Base-by-base conservation (phyloP, 2,888 invertebrate species). In the Drosophila siamana region DNA sequence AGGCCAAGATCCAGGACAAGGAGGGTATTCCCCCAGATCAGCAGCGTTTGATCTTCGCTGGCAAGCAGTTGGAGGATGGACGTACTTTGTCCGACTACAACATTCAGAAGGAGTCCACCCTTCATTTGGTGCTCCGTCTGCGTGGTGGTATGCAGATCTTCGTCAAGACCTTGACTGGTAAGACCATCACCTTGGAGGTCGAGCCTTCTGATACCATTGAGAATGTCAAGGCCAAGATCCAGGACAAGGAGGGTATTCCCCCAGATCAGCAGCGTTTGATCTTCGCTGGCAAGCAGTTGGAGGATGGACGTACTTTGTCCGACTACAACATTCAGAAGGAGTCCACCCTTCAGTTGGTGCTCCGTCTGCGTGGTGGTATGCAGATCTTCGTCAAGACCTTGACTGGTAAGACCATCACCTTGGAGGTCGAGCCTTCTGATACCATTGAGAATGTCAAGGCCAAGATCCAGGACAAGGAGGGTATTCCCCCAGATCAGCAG, bases 181-280 rank as follows among this genome's bases (percentile, higher is more conserved):
- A 72, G 43, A 69, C 69, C 69, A 69, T 69, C 62, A 72, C 62
- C 55, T 59, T 55, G 54, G 74, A 43, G 59, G 74, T 59, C 24
- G 72, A 67, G 43, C 74, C 41, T 0, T 72, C 72, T 0, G 72
- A 69, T 0, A 69, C 69, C 16, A 69, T 69, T 24, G 69, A 69
- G 50, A 69, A 69, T 11, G 69, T 69, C 9, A 69, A 72, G 22
- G 73, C 73, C 13, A 72, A 72, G 41, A 72, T 72, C 26, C 72
- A 72, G 26, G 69, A 69, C 50, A 72, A 72, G 57, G 72, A 72
- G 50, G 73, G 73, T 0, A 72, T 72, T 56, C 71, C 71, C 11
- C 71, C 71, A 72, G 71, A 72, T 41, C 71, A 72, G 65, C 71
- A 72, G 52, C 71, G 71, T 61, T 41, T 72, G 72, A 72, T 72